Percentiles rank a stretch among this genome's conserved stretches.
Evolutionary conservation across 2,113 vertebrate species (phyloP).

Genomic region (Dromas ardeola): DNA sequence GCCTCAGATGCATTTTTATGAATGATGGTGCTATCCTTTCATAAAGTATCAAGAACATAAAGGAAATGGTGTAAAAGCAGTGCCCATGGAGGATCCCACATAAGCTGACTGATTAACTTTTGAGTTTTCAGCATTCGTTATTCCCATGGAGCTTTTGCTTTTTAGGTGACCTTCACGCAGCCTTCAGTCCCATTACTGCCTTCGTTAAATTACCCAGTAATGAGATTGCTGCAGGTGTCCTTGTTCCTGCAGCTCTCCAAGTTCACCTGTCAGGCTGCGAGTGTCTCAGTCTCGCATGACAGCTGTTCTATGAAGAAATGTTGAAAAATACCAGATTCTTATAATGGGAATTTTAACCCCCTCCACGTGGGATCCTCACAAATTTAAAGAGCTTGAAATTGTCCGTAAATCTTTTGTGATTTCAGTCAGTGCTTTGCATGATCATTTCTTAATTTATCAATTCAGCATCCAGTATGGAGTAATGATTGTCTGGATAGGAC

Average conservation of each 20-base stretch:
- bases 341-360: background rate
- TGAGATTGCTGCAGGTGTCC: background rate
- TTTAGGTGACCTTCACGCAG: background rate
- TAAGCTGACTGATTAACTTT: background rate
- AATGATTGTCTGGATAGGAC: background rate
- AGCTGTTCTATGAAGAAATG: background rate
- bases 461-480: background rate
- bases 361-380: background rate
- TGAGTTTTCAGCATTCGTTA: background rate
- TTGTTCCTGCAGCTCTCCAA: background rate
- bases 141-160: background rate
- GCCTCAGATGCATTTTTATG: background rate
- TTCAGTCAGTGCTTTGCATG: background rate
- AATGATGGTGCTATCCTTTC: background rate
- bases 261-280: background rate
- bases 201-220: background rate
- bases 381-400: background rate
- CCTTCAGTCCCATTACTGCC: background rate
- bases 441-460: background rate
- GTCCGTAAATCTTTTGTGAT: background rate
- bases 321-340: background rate
- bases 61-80: background rate
- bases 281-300: accelerated
- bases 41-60: no score
- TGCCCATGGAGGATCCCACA: accelerated